Conservation (phyloP, 2,113 vertebrate genomes). For the Herpetotheres cachinnans region DNA sequence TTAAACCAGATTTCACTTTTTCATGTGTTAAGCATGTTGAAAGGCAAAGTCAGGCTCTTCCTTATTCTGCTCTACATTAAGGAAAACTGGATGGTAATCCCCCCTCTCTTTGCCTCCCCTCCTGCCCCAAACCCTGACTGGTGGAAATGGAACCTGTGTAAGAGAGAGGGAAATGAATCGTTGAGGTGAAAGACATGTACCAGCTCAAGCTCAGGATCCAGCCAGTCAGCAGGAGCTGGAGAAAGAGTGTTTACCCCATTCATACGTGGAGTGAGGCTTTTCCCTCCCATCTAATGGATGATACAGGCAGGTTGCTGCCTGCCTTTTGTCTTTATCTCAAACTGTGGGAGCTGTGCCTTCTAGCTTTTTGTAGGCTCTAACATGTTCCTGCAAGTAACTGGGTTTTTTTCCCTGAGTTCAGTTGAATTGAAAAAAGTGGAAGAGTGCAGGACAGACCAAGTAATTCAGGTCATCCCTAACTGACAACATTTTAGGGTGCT, state of each 20-base stretch:
- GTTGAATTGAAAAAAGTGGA: background rate
- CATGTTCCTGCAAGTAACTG: background rate
- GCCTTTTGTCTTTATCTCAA: background rate
- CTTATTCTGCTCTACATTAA: background rate
- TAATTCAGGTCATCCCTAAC: background rate
- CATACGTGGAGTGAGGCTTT: background rate
- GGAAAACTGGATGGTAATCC: background rate
- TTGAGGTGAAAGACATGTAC: background rate
- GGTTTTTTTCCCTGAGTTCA: background rate
- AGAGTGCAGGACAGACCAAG: background rate
- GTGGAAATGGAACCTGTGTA: background rate
- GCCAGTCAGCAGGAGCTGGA: background rate
- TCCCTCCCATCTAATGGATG: background rate
- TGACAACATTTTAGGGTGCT: background rate
- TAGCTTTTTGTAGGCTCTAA: background rate
- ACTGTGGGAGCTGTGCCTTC: background rate
- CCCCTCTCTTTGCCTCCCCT: background rate
- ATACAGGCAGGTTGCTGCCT: background rate
- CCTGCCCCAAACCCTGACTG: background rate
- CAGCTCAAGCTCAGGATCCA: background rate
- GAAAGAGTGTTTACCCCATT: background rate
- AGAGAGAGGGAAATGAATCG: background rate
- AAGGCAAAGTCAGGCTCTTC: background rate
- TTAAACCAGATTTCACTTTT: background rate
- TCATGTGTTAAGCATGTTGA: background rate